Conservation (phyloP, 2,888 invertebrate genomes). For the Globia sparganii region DNA sequence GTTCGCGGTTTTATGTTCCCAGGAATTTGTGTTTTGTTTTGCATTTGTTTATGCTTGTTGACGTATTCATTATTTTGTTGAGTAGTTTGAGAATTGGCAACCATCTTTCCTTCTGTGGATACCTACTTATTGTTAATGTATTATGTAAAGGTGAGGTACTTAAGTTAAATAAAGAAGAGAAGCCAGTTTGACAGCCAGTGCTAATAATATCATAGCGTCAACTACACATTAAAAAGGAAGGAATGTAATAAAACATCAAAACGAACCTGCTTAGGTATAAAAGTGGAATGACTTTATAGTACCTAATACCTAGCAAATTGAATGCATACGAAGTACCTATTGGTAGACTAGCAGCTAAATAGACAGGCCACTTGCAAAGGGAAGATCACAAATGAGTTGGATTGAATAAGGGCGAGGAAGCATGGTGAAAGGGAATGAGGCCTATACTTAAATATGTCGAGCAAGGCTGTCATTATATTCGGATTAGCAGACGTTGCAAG, state of each 20-base stretch:
- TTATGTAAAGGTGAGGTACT: background rate
- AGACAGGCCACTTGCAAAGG: background rate
- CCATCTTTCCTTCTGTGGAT: background rate
- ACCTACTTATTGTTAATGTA: background rate
- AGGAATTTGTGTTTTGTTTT: conserved; percentile 40
- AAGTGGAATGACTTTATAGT: background rate
- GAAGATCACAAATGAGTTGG: background rate
- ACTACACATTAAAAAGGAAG: background rate
- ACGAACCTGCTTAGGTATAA: background rate
- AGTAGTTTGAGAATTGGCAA: background rate
- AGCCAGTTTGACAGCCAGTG: conserved; percentile 2
- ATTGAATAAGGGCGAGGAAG: background rate
- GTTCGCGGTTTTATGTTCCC: conserved; percentile 54
- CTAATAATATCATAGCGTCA: background rate
- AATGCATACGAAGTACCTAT: background rate
- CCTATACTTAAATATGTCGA: background rate
- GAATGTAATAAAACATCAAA: background rate
- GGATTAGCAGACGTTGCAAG: background rate
- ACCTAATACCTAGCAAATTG: background rate
- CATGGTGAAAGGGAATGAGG: background rate
- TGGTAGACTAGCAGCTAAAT: background rate
- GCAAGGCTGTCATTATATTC: background rate
- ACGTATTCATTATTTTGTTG: conserved; percentile 16
- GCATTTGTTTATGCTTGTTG: conserved; percentile 29
- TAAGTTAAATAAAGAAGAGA: background rate